Conservation (phyloP, 2,888 invertebrate genomes). For the Tipula unca region DNA sequence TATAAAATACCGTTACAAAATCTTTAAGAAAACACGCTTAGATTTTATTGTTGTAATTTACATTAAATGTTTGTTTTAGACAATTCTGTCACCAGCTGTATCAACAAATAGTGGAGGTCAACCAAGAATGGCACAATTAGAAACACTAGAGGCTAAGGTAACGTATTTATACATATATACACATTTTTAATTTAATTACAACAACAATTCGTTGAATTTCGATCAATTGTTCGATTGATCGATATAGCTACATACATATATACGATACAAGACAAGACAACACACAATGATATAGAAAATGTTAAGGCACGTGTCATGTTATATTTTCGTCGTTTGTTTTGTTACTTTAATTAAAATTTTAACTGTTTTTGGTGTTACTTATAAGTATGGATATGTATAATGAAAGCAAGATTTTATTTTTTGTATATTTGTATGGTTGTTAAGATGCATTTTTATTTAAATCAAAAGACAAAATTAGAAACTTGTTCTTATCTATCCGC, state of each 20-base stretch:
- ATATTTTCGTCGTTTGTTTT: background rate
- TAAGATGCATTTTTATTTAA: background rate
- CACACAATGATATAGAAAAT: background rate
- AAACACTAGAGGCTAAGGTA: conserved; percentile 60
- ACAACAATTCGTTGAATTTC: background rate
- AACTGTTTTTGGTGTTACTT: background rate
- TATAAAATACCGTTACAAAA: background rate
- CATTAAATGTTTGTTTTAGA: background rate
- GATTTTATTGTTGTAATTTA: background rate
- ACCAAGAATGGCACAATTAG: conserved; percentile 53
- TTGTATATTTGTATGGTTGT: background rate
- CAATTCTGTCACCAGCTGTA: background rate
- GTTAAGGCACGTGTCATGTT: background rate
- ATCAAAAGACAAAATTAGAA: background rate
- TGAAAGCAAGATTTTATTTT: background rate
- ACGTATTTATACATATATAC: background rate
- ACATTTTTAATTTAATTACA: background rate
- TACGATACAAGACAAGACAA: background rate
- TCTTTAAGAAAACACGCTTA: background rate
- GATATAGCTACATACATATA: too few relatives aligned
- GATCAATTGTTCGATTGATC: conserved; percentile 19
- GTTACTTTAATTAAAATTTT: background rate
- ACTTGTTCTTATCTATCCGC: background rate
- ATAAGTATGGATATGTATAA: too few relatives aligned
- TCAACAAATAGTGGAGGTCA: conserved; percentile 27